A percentile compares a stretch with the other conserved stretches of the same genome.
These are phyloP conservation scores for Mohoua ochrocephala DNA, from an alignment of 2,113 vertebrate species.

Conservation along the genomic window DNA sequence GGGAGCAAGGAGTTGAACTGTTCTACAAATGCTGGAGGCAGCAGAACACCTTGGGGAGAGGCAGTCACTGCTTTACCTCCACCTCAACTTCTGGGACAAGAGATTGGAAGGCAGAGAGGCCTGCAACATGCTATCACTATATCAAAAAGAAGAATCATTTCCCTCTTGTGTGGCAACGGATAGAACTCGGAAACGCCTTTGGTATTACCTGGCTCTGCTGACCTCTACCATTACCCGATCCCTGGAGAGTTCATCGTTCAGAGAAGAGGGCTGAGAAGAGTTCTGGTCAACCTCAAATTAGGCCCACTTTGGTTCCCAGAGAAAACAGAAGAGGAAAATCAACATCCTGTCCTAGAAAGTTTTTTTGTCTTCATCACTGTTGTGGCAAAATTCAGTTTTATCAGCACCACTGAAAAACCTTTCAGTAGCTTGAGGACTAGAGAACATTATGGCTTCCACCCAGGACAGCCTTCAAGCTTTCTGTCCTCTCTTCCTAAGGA, in stretches of 20 bases:
- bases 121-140: not conserved
- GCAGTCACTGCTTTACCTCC: not conserved
- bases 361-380: not conserved
- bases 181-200: not conserved
- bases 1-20: not conserved
- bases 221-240: not conserved
- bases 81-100: not conserved
- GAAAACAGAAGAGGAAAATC: not conserved
- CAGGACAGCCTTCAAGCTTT: not conserved
- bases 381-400: not conserved
- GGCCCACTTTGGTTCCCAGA: not conserved
- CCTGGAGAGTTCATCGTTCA: not conserved
- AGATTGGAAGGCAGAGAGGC: not conserved
- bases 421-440: not conserved
- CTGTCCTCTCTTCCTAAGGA: not conserved
- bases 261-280: not conserved
- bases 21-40: not conserved
- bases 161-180: not conserved
- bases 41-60: not conserved
- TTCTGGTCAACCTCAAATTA: not conserved
- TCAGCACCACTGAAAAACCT: not conserved
- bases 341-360: not conserved
- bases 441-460: not conserved
- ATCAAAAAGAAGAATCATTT: not conserved
- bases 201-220: not conserved